These are phyloP conservation scores for Probosciger aterrimus DNA, from an alignment of 2,113 vertebrate genomes.

Conservation along the genomic window DNA sequence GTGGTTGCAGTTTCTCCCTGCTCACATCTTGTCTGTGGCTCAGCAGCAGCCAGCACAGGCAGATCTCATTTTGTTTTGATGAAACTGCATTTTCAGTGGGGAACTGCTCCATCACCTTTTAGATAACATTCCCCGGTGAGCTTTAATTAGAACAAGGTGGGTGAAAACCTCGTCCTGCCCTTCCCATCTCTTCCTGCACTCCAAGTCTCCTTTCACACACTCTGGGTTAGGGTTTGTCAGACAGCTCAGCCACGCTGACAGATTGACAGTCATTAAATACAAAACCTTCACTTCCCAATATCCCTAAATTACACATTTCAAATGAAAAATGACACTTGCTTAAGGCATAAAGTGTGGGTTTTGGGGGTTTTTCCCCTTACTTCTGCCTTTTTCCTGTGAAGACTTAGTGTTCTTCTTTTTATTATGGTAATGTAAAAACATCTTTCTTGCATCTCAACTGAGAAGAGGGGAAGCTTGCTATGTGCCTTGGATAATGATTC, in stretches of 20 bases:
- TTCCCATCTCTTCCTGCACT: not conserved
- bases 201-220: not conserved
- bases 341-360: not conserved
- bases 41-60: not conserved
- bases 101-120: not conserved
- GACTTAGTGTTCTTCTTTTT: not conserved
- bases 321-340: constrained; percentile 21
- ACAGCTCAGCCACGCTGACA: not conserved
- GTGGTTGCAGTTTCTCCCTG: not conserved
- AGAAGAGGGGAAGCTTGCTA: not conserved
- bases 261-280: not conserved
- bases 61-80: not conserved
- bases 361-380: not conserved
- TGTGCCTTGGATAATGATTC: constrained; percentile 16
- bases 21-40: not conserved
- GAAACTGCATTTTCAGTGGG: not conserved
- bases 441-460: constrained; percentile 26
- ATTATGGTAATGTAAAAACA: not conserved
- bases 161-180: not conserved
- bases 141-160: not conserved
- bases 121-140: not conserved
- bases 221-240: not conserved
- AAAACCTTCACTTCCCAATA: not conserved
- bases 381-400: not conserved
- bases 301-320: constrained; percentile 2